Base-by-base conservation (phyloP, 1,140 invertebrate genomes). In the Saccostrea glomerata region DNA sequence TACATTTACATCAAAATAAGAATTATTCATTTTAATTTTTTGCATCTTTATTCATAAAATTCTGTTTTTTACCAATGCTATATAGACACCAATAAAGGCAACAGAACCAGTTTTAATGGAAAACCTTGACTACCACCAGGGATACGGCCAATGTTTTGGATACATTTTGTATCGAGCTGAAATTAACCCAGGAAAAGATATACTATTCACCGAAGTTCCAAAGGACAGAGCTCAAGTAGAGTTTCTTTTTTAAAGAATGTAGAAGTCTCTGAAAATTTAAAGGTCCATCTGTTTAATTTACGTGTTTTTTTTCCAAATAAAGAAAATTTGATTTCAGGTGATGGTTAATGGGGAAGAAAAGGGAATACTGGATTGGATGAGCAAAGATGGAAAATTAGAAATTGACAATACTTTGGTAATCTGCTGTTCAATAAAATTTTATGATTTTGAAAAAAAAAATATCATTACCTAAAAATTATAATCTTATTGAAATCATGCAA, bases 71-170 rank as follows among this genome's bases (percentile, higher is more conserved):
- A 9, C 25, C 23, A 30, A 30, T 77, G 0, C 15, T 30, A 7
- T 36, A 23, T 30, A 77, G 70, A 77, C 70, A 13, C 70, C 70
- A 77, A 77, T 77, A 25, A 77, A 25, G 25, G 9, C 70, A 15
- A 0, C 63, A 0, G 7, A 87, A 12, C 87, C 91, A 17, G 66
- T 95, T 3, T 90, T 94, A 25, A 97, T 97, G 96, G 96, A 97
- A 92, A 91, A 94, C 84, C 92, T 96, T n/a, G 92, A 95, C n/a
- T 95, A 96, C n/a, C 96, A 96, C 90, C 93, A 95, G 84, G 94
- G 94, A 12, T 95, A 94, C 89, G 96, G 96, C 5, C 96, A 97
- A 92, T 95, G 95, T 87, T 96, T 96, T 91, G 96, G 96, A 0
- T 96, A 96, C 89, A 95, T 96, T 85, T 86, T 96, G 17, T 96